Evolutionary conservation across 2,113 vertebrate species (phyloP).

Genomic region (Proteles cristata): DNA sequence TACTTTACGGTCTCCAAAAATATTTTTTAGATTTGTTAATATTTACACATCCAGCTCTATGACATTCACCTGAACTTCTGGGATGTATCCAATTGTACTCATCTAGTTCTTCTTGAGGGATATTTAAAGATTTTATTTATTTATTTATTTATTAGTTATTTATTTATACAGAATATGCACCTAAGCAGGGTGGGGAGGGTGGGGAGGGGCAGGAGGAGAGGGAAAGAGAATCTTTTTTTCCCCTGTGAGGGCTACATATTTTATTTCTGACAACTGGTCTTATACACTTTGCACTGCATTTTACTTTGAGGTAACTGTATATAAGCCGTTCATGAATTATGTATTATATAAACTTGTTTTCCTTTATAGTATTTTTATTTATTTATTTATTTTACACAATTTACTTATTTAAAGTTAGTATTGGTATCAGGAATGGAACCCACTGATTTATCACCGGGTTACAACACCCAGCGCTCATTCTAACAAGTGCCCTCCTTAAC

Average conservation of each 20-base stretch:
- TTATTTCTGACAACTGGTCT: background rate
- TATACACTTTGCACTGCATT: constrained; percentile 44
- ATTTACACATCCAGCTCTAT: background rate
- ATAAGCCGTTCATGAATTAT: background rate
- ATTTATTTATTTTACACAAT: too few species aligned
- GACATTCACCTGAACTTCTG: background rate
- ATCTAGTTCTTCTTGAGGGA: background rate
- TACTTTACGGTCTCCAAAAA: background rate
- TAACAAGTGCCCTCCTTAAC: too few species aligned
- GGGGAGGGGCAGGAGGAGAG: background rate
- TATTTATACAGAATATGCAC: background rate
- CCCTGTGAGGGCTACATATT: background rate
- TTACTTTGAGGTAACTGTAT: constrained; percentile 35
- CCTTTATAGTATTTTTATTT: background rate
- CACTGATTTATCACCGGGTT: too few species aligned
- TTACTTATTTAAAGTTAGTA: too few species aligned
- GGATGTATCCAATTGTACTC: background rate
- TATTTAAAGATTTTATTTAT: background rate
- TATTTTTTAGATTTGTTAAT: background rate
- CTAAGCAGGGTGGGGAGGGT: background rate
- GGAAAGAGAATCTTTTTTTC: background rate
- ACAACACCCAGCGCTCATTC: too few species aligned
- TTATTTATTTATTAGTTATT: background rate
- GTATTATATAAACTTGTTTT: constrained; percentile 3
- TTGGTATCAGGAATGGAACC: too few species aligned